Evolutionary conservation across 1,140 invertebrate species (phyloP).

Genomic region (Orius insidiosus): DNA sequence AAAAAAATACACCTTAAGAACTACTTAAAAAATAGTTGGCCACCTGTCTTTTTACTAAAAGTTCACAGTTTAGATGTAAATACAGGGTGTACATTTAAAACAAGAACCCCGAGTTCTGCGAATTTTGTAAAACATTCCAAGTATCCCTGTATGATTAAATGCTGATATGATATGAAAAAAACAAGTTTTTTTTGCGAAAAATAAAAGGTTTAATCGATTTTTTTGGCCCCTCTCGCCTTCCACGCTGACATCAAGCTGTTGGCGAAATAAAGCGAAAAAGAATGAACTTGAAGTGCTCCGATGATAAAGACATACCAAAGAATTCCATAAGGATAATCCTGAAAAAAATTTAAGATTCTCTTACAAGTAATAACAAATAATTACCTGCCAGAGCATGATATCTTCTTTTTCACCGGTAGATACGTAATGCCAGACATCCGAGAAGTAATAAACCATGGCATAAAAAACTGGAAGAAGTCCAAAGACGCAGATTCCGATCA

Average conservation of each 20-base stretch:
- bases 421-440: slow-evolving; percentile 67
- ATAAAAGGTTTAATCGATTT: slow-evolving; percentile 26
- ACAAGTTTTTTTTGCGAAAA: too few relatives aligned
- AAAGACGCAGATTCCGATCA: slow-evolving; percentile 59
- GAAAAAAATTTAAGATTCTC: too few relatives aligned
- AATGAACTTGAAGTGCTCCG: slow-evolving; percentile 75
- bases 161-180: too few relatives aligned
- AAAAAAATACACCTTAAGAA: too few relatives aligned
- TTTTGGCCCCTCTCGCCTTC: slow-evolving; percentile 52
- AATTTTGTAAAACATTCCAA: too few relatives aligned
- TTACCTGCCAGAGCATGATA: slow-evolving; percentile 64
- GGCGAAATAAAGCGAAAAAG: slow-evolving; percentile 77
- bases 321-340: slow-evolving; percentile 80
- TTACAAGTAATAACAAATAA: too few relatives aligned
- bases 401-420: slow-evolving; percentile 43
- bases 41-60: too few relatives aligned
- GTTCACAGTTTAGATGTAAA: too few relatives aligned
- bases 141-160: too few relatives aligned
- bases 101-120: too few relatives aligned
- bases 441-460: slow-evolving; percentile 62
- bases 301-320: slow-evolving; percentile 88
- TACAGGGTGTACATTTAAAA: too few relatives aligned
- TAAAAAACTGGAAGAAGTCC: slow-evolving; percentile 67
- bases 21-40: too few relatives aligned
- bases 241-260: slow-evolving; percentile 72